Conservation (phyloP, 2,888 invertebrate species). For the Morpho deidamia region DNA sequence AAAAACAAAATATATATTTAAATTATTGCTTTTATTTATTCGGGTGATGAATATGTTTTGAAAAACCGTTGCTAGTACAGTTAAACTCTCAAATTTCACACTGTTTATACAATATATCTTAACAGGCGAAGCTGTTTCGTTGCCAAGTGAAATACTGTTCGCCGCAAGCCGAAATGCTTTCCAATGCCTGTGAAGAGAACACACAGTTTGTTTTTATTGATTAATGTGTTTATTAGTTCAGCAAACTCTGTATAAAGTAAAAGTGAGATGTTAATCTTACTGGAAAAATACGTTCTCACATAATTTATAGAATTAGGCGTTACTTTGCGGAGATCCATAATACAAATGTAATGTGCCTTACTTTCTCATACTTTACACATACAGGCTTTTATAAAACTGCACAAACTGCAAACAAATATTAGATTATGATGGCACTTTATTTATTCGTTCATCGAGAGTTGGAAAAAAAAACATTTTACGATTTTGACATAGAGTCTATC, state of each 20-base stretch:
- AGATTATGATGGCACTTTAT: too few relatives aligned
- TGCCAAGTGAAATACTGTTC: constrained; percentile 13
- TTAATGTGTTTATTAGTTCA: background rate
- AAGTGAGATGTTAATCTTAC: too few relatives aligned
- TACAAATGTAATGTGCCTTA: too few relatives aligned
- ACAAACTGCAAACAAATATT: too few relatives aligned
- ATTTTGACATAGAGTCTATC: too few relatives aligned
- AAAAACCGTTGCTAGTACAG: background rate
- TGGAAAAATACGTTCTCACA: too few relatives aligned
- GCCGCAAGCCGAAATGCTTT: constrained; percentile 2
- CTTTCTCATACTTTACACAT: too few relatives aligned
- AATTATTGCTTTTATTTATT: background rate
- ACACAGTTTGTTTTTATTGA: background rate
- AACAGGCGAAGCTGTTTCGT: constrained; percentile 7
- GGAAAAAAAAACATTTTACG: too few relatives aligned
- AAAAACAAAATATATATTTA: background rate
- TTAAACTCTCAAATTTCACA: constrained; percentile 9
- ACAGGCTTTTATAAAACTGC: too few relatives aligned
- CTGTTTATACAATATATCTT: constrained; percentile 10
- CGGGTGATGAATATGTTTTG: background rate
- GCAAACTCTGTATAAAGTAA: background rate
- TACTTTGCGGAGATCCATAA: too few relatives aligned
- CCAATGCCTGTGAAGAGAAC: constrained; percentile 3
- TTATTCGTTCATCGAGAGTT: too few relatives aligned
- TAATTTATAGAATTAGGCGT: too few relatives aligned